phyloP scores from a whole-genome alignment of 2,113 vertebrate genomes.

The Nycticorax nycticorax region DNA sequence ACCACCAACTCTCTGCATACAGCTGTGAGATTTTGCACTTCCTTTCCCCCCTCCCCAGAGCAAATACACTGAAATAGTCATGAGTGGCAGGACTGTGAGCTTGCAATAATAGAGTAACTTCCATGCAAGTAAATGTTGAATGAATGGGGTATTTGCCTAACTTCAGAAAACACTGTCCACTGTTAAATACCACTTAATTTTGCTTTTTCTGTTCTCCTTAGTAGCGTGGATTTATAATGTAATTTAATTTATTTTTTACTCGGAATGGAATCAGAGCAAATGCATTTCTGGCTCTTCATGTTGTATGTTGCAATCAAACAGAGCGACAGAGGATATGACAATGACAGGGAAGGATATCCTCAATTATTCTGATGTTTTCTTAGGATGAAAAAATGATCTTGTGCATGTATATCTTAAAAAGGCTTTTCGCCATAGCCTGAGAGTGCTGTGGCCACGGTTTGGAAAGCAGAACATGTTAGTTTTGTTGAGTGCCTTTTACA shows the following conservation, averaged over 20 bases:
- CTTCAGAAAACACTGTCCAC: neutral
- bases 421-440: neutral
- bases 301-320: neutral
- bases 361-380: neutral
- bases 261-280: neutral
- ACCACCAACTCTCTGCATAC: neutral
- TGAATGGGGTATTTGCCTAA: neutral
- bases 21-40: neutral
- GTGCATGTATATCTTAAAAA: neutral
- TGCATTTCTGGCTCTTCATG: neutral
- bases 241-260: neutral
- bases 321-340: neutral
- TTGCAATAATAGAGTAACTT: neutral
- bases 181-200: neutral
- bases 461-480: neutral
- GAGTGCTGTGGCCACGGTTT: accelerated
- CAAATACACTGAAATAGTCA: neutral
- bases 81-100: neutral
- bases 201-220: neutral
- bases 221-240: neutral
- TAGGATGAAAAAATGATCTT: neutral
- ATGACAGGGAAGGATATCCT: neutral
- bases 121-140: neutral
- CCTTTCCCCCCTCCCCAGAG: neutral
- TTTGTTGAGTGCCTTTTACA: neutral